Conservation (phyloP, 1,140 invertebrate genomes). For the Zaprionus inermis region DNA sequence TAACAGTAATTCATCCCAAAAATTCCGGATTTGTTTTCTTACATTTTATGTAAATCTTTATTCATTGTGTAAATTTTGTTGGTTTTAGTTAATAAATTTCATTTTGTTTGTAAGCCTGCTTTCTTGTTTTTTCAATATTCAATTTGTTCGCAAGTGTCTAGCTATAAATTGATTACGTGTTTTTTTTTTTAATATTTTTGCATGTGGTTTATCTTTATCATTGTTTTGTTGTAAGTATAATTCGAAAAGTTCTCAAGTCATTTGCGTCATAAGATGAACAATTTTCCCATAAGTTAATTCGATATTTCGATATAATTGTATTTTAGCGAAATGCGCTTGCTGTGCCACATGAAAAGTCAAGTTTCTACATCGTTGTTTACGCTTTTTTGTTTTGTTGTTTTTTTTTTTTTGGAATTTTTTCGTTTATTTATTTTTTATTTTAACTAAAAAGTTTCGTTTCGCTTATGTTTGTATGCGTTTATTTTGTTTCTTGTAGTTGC, state of each 20-base stretch:
- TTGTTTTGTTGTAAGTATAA: conserved; percentile 26
- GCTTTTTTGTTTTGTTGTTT: conserved; percentile 23
- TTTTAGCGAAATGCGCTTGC: conserved; percentile 26
- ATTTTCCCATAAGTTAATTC: conserved; percentile 27
- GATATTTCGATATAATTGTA: conserved; percentile 23
- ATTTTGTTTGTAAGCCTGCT: conserved; percentile 52
- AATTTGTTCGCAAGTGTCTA: conserved; percentile 69
- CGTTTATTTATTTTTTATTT: conserved; percentile 62
- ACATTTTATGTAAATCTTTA: conserved; percentile 82
- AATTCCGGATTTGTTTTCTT: conserved; percentile 29
- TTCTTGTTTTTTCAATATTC: conserved; percentile 2
- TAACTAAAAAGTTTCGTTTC: conserved; percentile 73
- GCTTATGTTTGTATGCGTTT: conserved; percentile 60
- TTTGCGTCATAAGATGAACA: conserved; percentile 48
- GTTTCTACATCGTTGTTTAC: conserved; percentile 34
- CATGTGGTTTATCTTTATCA: conserved; percentile 2
- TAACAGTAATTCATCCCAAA: too few relatives aligned
- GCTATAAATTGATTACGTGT: conserved; percentile 49
- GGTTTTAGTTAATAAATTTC: conserved; percentile 51
- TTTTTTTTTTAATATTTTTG: conserved; percentile 21
- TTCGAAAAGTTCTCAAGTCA: conserved; percentile 50
- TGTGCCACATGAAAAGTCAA: conserved; percentile 46
- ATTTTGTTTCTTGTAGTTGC: conserved; percentile 24
- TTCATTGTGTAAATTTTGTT: conserved; percentile 80
- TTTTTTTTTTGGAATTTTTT: conserved; percentile 64